Base-by-base conservation (phyloP, 2,888 invertebrate species). In the Anodontia alba region DNA sequence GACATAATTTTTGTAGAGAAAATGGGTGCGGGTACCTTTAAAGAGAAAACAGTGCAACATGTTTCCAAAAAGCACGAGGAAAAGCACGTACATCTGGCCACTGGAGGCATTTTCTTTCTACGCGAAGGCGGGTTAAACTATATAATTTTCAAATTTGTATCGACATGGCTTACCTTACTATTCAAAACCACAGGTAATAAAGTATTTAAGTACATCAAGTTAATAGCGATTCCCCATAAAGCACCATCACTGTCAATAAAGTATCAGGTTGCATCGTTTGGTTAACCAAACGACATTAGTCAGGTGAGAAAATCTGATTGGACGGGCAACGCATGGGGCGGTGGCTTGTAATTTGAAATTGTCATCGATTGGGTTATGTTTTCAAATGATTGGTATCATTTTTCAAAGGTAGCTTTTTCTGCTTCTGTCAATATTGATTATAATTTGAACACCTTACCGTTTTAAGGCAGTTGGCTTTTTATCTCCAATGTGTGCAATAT, bases 391-490 rank as follows among this genome's bases (percentile, higher is more conserved):
- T 46, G 49, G 68, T 68, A 75, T 68, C 68, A 36, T 38, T 75
- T 75, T 75, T 51, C 51, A 68, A 68, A 75, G 75, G 75, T 75
- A 68, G 46, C 66, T 75, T 75, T 75, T 66, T 67, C n/a, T 2
- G 36, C 75, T 68, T 51, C 33, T 33, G 62, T 75, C 68, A 75
- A 68, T 75, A 75, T 75, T 75, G 75, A 75, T 75, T 75, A 75
- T 68, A 75, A 68, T 68, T 75, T 68, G 51, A 75, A 75, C 67
- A 75, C 75, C 75, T 75, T 75, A 46, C 67, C 75, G 23, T 33
- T 62, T 62, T 62, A 33, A 62, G 57, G 26, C 62, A 62, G 62
- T 62, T 62, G 31, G 12, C 62, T 33, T 62, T 33, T 62, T 62
- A 62, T 31, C 62, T 33, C 1, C 62, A 10, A 2, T 33, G 33